Base-by-base conservation (phyloP, 2,113 vertebrate species). In the Tinamus guttatus region DNA sequence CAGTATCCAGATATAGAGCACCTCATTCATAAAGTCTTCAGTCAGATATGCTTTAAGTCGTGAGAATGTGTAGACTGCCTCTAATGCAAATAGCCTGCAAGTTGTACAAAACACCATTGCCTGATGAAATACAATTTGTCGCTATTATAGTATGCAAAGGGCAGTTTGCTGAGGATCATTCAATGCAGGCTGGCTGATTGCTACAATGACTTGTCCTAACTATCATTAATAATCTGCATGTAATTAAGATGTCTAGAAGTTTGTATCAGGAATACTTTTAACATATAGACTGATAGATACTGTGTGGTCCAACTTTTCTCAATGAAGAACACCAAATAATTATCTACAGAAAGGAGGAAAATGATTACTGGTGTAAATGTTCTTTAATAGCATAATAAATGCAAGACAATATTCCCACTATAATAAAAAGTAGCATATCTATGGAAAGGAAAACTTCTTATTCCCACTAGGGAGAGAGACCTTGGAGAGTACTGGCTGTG, bases 61-160 rank as follows among this genome's bases (percentile, higher is more conserved):
- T 93, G 71, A 76, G 93, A 85, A 75, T 67, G 7, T 36, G 84
- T 64, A 85, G 62, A 38, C 74, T 94, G 43, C 13, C 73, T 87
- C 77, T 76, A 47, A 69, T 73, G 71, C 70, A 95, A 89, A 91
- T 69, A 92, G 62, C 40, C 87, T 89, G 24, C 70, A 82, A 70
- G 91, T 19, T 70, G 54, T 49, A 91, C 67, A 70, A 96, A 91
- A 76, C 36, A 32, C 51, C 89, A 34, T 64, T 91, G 63, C 82
- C 68, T 91, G 75, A 28, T 91, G 79, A 85, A 91, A 90, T 83
- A 93, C 81, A 94, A 80, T 93, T 77, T n/a, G 47, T 93, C 85
- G 62, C 84, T 96, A 63, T 92, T 69, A 68, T 59, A 59, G 70
- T 83, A 60, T 47, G 21, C 32, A 5, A 5, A 78, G 34, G 70